Percentiles rank a stretch among this genome's conserved stretches.
phyloP scores from a whole-genome alignment of 2,888 invertebrate genomes.

The Syritta pipiens region DNA sequence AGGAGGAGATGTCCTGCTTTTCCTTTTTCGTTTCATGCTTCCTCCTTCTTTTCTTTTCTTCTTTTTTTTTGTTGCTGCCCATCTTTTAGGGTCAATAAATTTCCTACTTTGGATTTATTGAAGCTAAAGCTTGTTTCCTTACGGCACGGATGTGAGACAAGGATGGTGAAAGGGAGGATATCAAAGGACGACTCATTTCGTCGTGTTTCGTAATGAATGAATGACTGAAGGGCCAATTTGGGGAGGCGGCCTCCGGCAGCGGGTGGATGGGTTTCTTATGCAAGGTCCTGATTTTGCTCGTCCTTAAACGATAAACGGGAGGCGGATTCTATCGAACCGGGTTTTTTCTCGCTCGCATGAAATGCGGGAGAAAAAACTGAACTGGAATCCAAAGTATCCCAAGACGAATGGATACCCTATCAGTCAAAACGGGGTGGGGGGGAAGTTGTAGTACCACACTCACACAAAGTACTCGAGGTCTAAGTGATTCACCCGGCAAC shows the following conservation, averaged over 20 bases:
- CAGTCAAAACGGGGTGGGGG: constrained; percentile 4
- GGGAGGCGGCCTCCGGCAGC: background rate
- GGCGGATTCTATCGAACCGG: no score
- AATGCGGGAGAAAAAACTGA: no score
- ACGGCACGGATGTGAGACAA: background rate
- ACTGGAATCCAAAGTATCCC: background rate
- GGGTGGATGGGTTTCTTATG: background rate
- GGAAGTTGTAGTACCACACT: no score
- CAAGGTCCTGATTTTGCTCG: background rate
- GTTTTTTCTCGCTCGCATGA: no score
- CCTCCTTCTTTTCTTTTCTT: background rate
- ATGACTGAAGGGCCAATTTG: constrained; percentile 5
- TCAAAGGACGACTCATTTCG: constrained; percentile 34
- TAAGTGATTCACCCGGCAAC: constrained; percentile 10
- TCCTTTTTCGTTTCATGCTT: background rate
- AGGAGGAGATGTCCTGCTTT: constrained; percentile 2
- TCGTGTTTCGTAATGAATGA: constrained; percentile 18
- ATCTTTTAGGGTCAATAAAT: constrained; percentile 45
- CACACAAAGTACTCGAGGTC: no score
- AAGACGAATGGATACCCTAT: constrained; percentile 6
- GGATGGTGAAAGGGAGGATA: constrained; percentile 2
- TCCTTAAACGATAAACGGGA: background rate
- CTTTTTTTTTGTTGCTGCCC: constrained; percentile 5
- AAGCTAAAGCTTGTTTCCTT: constrained; percentile 19
- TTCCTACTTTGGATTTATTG: constrained; percentile 40